Base-by-base conservation (phyloP, 2,113 vertebrate species). In the Hydropotes inermis region DNA sequence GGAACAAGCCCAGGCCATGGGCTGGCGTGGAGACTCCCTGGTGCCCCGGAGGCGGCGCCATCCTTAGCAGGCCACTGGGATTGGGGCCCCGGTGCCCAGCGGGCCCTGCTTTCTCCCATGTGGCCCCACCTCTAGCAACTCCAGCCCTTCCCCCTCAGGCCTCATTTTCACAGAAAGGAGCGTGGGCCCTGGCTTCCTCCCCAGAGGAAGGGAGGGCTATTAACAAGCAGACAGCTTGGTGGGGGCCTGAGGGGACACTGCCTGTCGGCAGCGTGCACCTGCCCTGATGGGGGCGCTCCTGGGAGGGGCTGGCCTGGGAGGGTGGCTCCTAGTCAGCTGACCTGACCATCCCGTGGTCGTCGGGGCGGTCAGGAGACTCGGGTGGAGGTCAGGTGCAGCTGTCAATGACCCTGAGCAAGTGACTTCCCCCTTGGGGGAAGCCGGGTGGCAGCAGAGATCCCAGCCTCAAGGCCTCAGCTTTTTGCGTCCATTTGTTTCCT, bases 41-140 rank as follows among this genome's bases (percentile, higher is more conserved):
- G 17, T 3, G 9, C 60, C 78, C 15, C 2, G 25, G 39, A 36
- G 3, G 79, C 0, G 6, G 3, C 12, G 25, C 30, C 0, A 3
- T 58, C 23, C n/a, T 67, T 19, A 23, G 30, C 21, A 87, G 54
- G n/a, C 36, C 4, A 2, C 25, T 45, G 3, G 52, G 25, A 30
- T 11, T 8, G 36, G 64, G 45, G 57, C 13, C 45, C 27, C 43
- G 17, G 47, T 47, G 61, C 33, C 54, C 13, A 7, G 1, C 0
- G 6, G 52, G 21, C 33, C 25, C 47, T n/a, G 83, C 27, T 47
- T 50, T 55, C 79, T 86, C 11, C 4, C 13, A 23, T 5, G 8
- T 1, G 7, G 52, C 12, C 47, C 13, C 27, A 0, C 47, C 45
- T 60, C 57, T 11, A 25, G 19, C 11, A 13, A 50, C 67, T 74